These are phyloP conservation scores for Arctocebus calabarensis DNA, from an alignment of 2,797 vertebrate species.

Conservation along the genomic window DNA sequence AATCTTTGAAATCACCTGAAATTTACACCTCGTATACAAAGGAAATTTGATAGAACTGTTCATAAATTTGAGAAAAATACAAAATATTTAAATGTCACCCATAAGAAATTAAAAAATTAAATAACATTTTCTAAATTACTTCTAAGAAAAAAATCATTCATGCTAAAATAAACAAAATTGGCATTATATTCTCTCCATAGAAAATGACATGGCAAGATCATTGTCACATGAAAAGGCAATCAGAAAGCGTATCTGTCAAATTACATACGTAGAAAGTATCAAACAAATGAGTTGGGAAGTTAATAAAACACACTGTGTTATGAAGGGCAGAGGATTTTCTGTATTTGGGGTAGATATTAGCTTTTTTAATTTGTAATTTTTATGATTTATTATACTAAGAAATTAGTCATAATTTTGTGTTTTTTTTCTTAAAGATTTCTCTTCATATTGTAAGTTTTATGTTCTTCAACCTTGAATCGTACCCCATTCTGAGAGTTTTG, in stretches of 20 bases:
- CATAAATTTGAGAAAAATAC: neutral
- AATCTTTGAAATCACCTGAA: neutral
- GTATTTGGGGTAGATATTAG: neutral
- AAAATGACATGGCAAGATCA: neutral
- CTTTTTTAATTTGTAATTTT: neutral
- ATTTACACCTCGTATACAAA: neutral
- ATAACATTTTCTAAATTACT: neutral
- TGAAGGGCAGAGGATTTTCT: neutral
- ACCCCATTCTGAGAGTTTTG: neutral
- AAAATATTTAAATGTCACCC: neutral
- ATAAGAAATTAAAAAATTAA: constrained; percentile 2
- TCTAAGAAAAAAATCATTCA: neutral
- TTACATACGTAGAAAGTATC: neutral
- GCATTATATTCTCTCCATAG: neutral
- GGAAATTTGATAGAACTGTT: neutral
- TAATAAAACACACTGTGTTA: neutral
- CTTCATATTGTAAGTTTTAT: neutral
- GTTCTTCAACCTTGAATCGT: neutral
- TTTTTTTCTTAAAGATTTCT: neutral
- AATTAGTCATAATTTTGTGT: neutral
- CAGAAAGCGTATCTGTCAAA: neutral
- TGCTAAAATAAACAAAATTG: neutral
- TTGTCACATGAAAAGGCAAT: neutral
- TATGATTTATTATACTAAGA: neutral
- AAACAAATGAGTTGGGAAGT: neutral